phyloP scores from a whole-genome alignment of 1,140 invertebrate species.

The Druon quercuslanigerum region DNA sequence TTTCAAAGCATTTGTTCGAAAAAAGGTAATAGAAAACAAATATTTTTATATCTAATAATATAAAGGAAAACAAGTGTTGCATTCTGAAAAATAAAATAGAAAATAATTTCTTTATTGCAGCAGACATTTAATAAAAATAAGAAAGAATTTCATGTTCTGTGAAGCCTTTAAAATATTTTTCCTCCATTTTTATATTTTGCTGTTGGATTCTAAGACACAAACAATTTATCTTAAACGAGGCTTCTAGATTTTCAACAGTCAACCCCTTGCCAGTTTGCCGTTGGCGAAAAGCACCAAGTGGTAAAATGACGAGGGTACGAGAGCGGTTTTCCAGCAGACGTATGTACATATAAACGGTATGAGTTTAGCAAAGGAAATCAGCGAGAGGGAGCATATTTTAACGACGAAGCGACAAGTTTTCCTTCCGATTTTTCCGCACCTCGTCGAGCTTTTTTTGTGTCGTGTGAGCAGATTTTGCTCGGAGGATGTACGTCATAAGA shows the following conservation, averaged over 20 bases:
- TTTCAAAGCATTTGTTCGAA: no score
- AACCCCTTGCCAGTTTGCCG: constrained; percentile 26
- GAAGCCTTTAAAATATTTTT: not conserved
- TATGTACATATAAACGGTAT: not conserved
- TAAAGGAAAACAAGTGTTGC: no score
- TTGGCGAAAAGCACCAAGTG: constrained; percentile 28
- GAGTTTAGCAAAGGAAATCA: constrained; percentile 22
- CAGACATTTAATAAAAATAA: not conserved
- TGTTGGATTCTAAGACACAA: constrained; percentile 7
- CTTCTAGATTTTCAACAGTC: constrained; percentile 7
- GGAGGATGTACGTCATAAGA: not conserved
- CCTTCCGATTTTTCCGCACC: not conserved
- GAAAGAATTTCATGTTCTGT: not conserved
- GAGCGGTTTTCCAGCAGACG: not conserved
- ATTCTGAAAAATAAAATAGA: no score
- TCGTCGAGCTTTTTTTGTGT: not conserved
- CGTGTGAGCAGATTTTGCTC: not conserved
- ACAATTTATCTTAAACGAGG: constrained; percentile 22
- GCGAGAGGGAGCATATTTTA: constrained; percentile 17
- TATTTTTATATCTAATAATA: no score
- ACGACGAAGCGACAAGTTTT: constrained; percentile 9
- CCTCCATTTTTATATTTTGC: not conserved
- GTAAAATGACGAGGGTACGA: constrained; percentile 6
- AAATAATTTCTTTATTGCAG: no score
- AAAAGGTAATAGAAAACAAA: no score